These are phyloP conservation scores for Myotis brandtii DNA, from an alignment of 2,113 vertebrate species.

Conservation along the genomic window DNA sequence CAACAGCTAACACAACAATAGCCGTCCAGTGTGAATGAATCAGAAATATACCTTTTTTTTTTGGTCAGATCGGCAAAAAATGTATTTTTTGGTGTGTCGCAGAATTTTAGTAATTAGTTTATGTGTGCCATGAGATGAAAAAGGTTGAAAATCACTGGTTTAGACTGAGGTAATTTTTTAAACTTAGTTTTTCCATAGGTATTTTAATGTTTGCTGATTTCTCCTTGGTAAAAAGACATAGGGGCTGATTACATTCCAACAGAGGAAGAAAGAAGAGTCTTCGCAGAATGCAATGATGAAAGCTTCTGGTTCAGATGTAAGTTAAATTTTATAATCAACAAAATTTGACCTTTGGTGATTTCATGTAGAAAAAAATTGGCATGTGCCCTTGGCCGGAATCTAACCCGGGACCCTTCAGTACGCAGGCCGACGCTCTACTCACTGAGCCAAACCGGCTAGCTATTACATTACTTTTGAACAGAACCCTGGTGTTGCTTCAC, in stretches of 20 bases:
- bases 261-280: conserved; percentile 91
- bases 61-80: neutral
- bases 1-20: neutral
- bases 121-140: neutral
- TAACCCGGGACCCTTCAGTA: no score
- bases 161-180: conserved; percentile 35
- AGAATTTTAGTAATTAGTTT: neutral
- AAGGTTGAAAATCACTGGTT: neutral
- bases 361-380: neutral
- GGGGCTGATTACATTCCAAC: conserved; percentile 89
- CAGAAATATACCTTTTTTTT: neutral
- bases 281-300: conserved; percentile 92
- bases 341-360: conserved; percentile 37
- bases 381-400: no score
- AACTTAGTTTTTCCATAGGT: neutral
- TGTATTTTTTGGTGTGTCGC: neutral
- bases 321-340: conserved; percentile 74
- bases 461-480: neutral
- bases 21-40: neutral
- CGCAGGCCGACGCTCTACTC: no score
- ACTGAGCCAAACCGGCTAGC: no score
- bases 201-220: conserved; percentile 54
- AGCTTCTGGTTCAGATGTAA: conserved; percentile 95
- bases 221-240: conserved; percentile 78
- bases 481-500: neutral